phyloP scores from a whole-genome alignment of 2,888 invertebrate genomes.

The Eilema sororculum region DNA sequence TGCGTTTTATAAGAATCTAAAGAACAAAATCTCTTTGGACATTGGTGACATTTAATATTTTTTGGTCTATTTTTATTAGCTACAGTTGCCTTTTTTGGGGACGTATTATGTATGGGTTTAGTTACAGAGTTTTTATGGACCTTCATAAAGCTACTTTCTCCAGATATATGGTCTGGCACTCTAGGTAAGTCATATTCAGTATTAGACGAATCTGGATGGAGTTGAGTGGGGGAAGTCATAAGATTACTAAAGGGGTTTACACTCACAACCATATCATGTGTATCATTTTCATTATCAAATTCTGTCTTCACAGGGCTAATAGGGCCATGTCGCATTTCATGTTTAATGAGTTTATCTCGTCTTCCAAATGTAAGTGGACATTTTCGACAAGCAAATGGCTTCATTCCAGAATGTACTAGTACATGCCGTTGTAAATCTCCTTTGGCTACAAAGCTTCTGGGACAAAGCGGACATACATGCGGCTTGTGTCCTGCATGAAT shows the following conservation, averaged over 20 bases:
- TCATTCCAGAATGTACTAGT: conserved; percentile 89
- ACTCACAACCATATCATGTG: conserved; percentile 87
- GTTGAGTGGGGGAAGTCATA: conserved; percentile 76
- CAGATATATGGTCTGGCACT: conserved; percentile 84
- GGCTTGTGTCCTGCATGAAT: conserved; percentile 91
- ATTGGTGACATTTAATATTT: conserved; percentile 85
- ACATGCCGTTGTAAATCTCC: conserved; percentile 90
- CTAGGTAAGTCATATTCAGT: conserved; percentile 80
- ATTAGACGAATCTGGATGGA: conserved; percentile 63
- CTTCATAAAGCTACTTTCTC: conserved; percentile 80
- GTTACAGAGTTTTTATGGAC: conserved; percentile 70
- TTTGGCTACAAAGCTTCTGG: conserved; percentile 90
- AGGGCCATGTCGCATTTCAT: conserved; percentile 88
- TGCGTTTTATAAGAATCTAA: conserved; percentile 85
- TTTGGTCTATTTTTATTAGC: conserved; percentile 79
- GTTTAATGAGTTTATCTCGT: conserved; percentile 89
- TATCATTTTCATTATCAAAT: conserved; percentile 71
- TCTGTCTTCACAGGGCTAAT: conserved; percentile 65
- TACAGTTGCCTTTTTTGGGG: conserved; percentile 68
- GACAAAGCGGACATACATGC: conserved; percentile 91
- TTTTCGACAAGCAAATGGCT: conserved; percentile 89
- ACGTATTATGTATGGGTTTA: conserved; percentile 67
- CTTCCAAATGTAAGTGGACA: conserved; percentile 90
- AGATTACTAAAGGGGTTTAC: conserved; percentile 87
- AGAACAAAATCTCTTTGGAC: conserved; percentile 83